phyloP scores from a whole-genome alignment of 92 coral and sea anemone species.

The Parazoanthus swiftii region DNA sequence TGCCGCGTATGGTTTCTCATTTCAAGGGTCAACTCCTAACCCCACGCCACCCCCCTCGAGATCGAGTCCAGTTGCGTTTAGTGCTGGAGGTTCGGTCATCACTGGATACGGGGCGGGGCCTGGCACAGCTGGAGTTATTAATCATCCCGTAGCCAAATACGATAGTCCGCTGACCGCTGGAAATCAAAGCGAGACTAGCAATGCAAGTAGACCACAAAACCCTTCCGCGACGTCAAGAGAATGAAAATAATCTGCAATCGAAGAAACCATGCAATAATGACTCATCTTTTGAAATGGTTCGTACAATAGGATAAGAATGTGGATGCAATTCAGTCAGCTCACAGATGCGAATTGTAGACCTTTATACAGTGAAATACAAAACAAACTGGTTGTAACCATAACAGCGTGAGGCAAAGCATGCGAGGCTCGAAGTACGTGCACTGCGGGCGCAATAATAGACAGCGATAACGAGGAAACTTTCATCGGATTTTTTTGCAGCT shows the following conservation, averaged over 20 bases:
- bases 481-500: no score
- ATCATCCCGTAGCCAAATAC: constrained; percentile 84
- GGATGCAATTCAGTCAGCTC: no score
- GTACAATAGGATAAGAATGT: neutral
- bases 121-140: constrained; percentile 57
- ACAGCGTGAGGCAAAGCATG: no score
- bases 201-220: neutral
- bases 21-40: constrained; percentile 84
- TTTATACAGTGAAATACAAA: no score
- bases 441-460: no score
- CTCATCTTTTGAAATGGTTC: neutral
- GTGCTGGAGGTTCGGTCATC: constrained; percentile 72
- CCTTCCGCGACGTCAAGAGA: constrained; percentile 20
- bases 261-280: neutral
- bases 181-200: constrained; percentile 30
- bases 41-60: constrained; percentile 93
- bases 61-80: constrained; percentile 95
- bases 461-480: no score
- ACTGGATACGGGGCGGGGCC: constrained; percentile 52
- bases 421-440: no score
- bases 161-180: constrained; percentile 56
- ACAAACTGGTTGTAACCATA: no score
- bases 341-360: no score
- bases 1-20: constrained; percentile 96
- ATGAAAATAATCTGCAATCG: neutral